Percentiles rank a stretch among this genome's conserved stretches.
These are phyloP conservation scores for Hypocryptadius cinnamomeus DNA, from an alignment of 2,113 vertebrate species.

Conservation along the genomic window DNA sequence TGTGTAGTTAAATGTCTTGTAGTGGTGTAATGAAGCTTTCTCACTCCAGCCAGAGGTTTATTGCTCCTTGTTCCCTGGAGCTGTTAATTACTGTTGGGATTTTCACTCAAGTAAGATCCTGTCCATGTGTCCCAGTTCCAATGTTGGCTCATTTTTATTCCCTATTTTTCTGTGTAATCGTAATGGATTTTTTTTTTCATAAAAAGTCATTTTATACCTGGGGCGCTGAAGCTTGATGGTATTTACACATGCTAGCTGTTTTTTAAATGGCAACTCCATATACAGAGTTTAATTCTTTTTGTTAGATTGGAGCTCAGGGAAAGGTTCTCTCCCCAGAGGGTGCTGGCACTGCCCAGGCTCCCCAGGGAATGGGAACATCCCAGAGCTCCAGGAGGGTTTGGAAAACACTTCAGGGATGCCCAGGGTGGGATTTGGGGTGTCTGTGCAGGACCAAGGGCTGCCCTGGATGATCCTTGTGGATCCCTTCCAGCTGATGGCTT, in stretches of 20 bases:
- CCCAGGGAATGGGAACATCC: background rate
- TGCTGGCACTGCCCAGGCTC: background rate
- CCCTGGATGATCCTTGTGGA: accelerated
- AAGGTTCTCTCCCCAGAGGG: background rate
- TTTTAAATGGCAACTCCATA: background rate
- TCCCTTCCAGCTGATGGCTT: background rate
- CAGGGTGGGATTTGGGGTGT: background rate
- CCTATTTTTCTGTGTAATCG: conserved; percentile 19
- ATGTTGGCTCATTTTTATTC: background rate
- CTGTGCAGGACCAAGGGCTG: accelerated
- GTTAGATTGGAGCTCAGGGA: accelerated
- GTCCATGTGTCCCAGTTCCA: background rate
- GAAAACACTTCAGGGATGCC: background rate
- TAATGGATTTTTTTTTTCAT: conserved; percentile 1
- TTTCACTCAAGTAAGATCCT: background rate
- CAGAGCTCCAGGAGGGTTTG: background rate
- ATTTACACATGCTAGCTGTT: background rate
- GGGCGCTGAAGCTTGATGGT: conserved; percentile 6
- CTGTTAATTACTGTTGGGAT: background rate
- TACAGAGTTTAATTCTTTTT: background rate
- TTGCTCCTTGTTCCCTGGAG: background rate
- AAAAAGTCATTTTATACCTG: conserved; percentile 28
- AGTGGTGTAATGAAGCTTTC: background rate
- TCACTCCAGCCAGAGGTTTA: background rate
- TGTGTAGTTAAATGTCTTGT: background rate